Conservation (phyloP, 2,888 invertebrate species). For the Harmothoe impar region DNA sequence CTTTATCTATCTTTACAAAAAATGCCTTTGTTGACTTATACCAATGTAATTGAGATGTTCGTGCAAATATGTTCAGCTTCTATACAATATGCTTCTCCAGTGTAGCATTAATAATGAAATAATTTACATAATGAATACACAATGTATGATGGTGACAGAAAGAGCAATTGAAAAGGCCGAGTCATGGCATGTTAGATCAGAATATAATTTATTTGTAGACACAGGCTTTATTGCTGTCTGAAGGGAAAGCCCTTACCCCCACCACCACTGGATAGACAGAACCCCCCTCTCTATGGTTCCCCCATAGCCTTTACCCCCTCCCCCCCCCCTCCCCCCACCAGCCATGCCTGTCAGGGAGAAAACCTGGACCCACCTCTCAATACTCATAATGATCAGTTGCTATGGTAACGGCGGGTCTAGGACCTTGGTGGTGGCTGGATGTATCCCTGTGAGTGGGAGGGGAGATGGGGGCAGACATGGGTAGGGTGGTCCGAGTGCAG, state of each 20-base stretch:
- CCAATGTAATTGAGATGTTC: too few relatives aligned
- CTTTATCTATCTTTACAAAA: too few relatives aligned
- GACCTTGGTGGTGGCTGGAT: background rate
- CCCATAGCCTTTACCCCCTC: background rate
- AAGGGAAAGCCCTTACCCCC: background rate
- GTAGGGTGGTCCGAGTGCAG: background rate
- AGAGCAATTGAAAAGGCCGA: too few relatives aligned
- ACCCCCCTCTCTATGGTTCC: background rate
- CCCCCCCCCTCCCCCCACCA: too few relatives aligned
- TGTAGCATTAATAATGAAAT: too few relatives aligned
- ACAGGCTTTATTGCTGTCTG: background rate
- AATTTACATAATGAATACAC: too few relatives aligned
- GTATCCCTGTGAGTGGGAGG: background rate
- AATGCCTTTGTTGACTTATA: too few relatives aligned
- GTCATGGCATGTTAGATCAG: too few relatives aligned
- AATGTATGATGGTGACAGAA: too few relatives aligned
- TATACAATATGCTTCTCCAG: too few relatives aligned
- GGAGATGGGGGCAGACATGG: background rate
- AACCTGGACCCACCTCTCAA: background rate
- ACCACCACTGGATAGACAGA: background rate
- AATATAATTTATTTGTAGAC: too few relatives aligned
- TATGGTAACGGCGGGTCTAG: background rate
- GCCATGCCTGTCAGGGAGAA: background rate
- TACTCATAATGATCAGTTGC: slow-evolving; percentile 20
- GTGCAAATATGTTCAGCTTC: too few relatives aligned